Evolutionary conservation across 2,888 invertebrate genomes (phyloP), one percentile per base, ranked within the genome.

Genomic region (Drosophila suboccidentalis): DNA sequence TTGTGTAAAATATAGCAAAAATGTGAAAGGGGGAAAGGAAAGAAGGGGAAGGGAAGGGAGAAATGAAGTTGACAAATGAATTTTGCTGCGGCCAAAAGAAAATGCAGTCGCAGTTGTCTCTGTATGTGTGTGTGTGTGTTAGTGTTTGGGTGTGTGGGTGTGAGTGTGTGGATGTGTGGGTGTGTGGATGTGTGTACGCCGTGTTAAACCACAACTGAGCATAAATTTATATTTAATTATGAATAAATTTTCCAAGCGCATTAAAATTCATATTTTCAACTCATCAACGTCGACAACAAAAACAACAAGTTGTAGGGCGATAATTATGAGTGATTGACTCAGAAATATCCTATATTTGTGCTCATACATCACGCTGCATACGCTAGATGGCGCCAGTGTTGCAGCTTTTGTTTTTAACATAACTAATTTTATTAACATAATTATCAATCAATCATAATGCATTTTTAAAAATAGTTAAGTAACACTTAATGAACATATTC

Each of bases 161-260:
- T 26, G 26, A 6, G 26, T 26, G 26, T 5, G 5, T 47, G 13
- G 19, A 38, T 26, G 36, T 53, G 38, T 43, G 66, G 44, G 61
- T 46, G 51, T 60, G 61, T 59, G 49, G 10, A 59, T 49, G 32
- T 51, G 57, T 54, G 62, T 17, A 47, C 54, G 44, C 69, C 66
- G 79, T 84, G 89, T 89, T 75, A 83, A 89, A 71, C 89, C 89
- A 80, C 87, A 84, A 80, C 75, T 75, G 85, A 73, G 85, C 85
- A 89, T 87, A 82, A 89, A 89, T 86, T 89, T 84, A 82, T 87
- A 86, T 89, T 86, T 86, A 86, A 89, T 89, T 87, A 89, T 87
- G 86, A 87, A 86, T 86, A 84, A 75, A 89, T 86, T 86, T 87
- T 77, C 82, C 87, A 75, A 87, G 81, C 87, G 78, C 73, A 86